Conservation (phyloP, 2,113 vertebrate species). For the Limnothrissa miodon region DNA sequence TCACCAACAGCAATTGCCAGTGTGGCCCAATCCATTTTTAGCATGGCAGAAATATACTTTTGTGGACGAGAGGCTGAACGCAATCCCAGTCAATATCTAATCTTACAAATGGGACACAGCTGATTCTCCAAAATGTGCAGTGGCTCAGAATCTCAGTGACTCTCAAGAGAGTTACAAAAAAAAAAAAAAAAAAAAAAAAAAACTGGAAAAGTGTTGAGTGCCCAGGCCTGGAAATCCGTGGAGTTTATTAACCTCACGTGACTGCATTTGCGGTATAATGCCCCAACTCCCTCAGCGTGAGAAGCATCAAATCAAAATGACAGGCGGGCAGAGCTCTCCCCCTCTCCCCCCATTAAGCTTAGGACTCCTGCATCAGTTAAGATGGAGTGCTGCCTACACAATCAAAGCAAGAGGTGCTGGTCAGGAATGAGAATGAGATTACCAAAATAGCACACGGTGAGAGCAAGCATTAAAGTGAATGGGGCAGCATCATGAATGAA, state of each 20-base stretch:
- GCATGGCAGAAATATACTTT: background rate
- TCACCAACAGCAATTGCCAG: background rate
- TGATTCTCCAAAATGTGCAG: background rate
- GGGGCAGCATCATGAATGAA: background rate
- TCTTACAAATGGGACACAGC: background rate
- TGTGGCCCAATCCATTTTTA: background rate
- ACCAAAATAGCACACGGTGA: background rate
- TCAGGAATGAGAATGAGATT: background rate
- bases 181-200: background rate
- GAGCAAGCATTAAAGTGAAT: background rate
- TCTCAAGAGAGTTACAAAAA: too few relatives aligned
- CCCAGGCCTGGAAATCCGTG: background rate
- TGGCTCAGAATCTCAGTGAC: background rate
- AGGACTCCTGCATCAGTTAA: background rate
- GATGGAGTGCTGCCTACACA: background rate
- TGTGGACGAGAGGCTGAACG: background rate
- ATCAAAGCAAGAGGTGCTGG: background rate
- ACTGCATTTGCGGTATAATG: background rate
- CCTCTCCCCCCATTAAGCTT: background rate
- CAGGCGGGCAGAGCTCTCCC: background rate
- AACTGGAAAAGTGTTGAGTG: background rate
- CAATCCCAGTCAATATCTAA: background rate
- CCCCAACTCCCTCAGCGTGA: background rate
- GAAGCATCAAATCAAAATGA: background rate
- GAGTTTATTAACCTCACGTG: background rate